Conservation (phyloP, 1,140 invertebrate species). For the Onthophagus taurus region DNA sequence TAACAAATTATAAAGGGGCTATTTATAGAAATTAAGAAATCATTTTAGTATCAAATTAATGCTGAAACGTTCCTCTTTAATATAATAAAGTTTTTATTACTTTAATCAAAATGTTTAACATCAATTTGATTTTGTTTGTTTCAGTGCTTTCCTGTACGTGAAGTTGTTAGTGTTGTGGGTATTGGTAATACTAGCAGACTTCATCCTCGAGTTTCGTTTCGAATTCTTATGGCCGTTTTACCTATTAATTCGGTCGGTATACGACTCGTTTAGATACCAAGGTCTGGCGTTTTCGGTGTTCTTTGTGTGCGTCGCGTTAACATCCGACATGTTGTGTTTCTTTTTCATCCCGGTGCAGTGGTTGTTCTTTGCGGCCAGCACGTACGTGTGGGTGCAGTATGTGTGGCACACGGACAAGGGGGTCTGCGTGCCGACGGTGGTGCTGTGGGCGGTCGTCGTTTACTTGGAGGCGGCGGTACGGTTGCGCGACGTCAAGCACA, state of each 20-base stretch:
- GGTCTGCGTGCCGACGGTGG: constrained; percentile 88
- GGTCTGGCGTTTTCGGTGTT: constrained; percentile 97
- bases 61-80: too few relatives aligned
- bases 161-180: constrained; percentile 95
- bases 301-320: constrained; percentile 95
- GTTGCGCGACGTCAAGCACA: constrained; percentile 75
- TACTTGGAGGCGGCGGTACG: constrained; percentile 89
- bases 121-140: constrained; percentile 36
- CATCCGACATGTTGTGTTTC: constrained; percentile 97
- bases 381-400: constrained; percentile 98
- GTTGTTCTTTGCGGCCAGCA: constrained; percentile 96
- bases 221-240: constrained; percentile 99
- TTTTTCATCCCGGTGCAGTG: constrained; percentile 98
- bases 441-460: constrained; percentile 90
- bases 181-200: constrained; percentile 90
- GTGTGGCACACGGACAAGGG: constrained; percentile 93
- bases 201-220: constrained; percentile 96
- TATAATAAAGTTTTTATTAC: too few relatives aligned
- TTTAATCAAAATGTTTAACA: too few relatives aligned
- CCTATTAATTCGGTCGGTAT: constrained; percentile 89
- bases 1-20: too few relatives aligned
- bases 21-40: too few relatives aligned
- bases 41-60: too few relatives aligned
- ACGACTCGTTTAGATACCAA: constrained; percentile 98
- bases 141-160: constrained; percentile 89